phyloP scores from a whole-genome alignment of 2,888 invertebrate genomes.

The Lepidonotus clava region DNA sequence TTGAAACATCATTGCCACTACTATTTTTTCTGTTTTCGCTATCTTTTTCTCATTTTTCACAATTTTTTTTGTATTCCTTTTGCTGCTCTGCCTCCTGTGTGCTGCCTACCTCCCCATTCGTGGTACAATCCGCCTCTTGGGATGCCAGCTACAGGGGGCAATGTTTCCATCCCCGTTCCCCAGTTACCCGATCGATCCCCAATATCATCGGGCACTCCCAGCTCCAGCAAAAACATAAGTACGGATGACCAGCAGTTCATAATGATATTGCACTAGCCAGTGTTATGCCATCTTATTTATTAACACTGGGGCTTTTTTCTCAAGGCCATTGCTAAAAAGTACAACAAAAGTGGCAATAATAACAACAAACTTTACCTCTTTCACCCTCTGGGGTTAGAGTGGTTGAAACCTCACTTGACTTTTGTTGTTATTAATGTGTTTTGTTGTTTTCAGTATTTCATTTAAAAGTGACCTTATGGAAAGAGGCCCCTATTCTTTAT shows the following conservation, averaged over 20 bases:
- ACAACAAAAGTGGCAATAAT: too few relatives aligned
- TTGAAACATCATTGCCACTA: neutral
- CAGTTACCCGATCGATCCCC: conserved; percentile 47
- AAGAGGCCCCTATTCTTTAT: too few relatives aligned
- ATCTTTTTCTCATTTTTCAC: conserved; percentile 21
- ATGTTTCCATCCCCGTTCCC: conserved; percentile 44
- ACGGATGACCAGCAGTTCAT: neutral
- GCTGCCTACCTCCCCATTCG: neutral
- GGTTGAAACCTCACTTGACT: too few relatives aligned
- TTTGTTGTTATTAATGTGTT: too few relatives aligned
- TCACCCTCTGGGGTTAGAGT: too few relatives aligned
- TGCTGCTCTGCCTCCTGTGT: neutral
- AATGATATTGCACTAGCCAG: neutral
- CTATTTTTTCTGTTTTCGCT: neutral
- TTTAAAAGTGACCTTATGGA: too few relatives aligned
- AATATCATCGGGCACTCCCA: conserved; percentile 39
- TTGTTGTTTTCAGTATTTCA: too few relatives aligned
- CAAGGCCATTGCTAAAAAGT: too few relatives aligned
- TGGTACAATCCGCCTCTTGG: conserved; percentile 11
- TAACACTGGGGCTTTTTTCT: too few relatives aligned
- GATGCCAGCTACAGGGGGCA: conserved; percentile 20
- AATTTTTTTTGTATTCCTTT: neutral
- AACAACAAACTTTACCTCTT: too few relatives aligned
- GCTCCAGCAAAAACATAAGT: conserved; percentile 46
- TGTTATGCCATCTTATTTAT: too few relatives aligned